Percentiles rank a stretch among this genome's conserved stretches.
These are phyloP conservation scores for Lycaon pictus DNA, from an alignment of 2,113 vertebrate species.

Conservation along the genomic window DNA sequence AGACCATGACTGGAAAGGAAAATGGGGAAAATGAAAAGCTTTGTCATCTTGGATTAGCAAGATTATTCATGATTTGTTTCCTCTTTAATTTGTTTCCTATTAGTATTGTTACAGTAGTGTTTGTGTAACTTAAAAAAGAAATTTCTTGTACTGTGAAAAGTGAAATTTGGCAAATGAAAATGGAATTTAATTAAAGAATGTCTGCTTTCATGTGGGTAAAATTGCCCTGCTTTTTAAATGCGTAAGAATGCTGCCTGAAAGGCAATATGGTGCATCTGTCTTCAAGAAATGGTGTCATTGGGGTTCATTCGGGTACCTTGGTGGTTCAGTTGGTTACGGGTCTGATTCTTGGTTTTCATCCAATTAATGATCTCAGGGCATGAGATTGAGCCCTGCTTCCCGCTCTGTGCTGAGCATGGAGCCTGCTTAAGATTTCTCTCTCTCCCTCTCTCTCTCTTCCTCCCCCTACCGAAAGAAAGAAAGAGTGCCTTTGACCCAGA, in stretches of 20 bases:
- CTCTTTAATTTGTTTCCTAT: background rate
- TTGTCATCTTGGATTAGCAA: background rate
- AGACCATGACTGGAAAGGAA: background rate
- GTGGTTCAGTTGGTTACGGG: background rate
- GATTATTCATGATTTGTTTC: background rate
- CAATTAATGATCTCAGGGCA: background rate
- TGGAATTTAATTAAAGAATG: background rate
- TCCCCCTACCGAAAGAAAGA: background rate
- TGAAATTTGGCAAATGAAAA: constrained; percentile 23
- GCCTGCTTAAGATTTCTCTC: background rate
- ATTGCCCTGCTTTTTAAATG: background rate
- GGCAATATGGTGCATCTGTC: accelerated
- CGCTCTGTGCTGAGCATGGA: background rate
- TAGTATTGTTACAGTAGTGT: background rate
- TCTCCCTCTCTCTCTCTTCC: background rate
- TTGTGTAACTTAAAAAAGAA: background rate
- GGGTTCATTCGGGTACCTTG: background rate
- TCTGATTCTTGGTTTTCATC: background rate
- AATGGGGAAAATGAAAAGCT: no score
- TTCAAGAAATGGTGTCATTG: background rate
- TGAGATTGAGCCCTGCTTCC: background rate
- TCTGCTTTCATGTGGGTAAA: background rate
- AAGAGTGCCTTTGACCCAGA: accelerated
- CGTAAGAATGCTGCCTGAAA: background rate
- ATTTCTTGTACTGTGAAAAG: background rate